Evolutionary conservation across 1,140 invertebrate species (phyloP).

Genomic region (Ceratina calcarata): DNA sequence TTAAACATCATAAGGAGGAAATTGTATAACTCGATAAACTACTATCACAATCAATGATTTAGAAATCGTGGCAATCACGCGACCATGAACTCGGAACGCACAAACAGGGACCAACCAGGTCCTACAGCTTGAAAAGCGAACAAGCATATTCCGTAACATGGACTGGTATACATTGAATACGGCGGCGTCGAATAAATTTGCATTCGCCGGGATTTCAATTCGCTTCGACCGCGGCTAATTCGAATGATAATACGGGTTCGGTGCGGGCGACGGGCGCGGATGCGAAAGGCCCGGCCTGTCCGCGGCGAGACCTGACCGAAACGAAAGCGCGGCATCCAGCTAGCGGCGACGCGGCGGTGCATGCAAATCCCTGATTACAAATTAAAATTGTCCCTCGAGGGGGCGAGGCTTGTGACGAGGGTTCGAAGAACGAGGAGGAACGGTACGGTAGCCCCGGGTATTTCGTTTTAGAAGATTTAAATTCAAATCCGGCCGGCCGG

Average conservation of each 20-base stretch:
- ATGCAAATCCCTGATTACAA: conserved; percentile 66
- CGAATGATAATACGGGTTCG: conserved; percentile 50
- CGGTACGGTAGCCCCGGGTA: conserved; percentile 4
- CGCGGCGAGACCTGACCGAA: not conserved
- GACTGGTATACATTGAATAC: not conserved
- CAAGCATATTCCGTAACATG: too few species aligned
- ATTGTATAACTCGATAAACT: too few species aligned
- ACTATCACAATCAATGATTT: too few species aligned
- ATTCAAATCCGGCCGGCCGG: conserved; percentile 50
- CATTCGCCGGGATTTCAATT: conserved; percentile 48
- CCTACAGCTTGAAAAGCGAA: too few species aligned
- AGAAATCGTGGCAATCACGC: too few species aligned
- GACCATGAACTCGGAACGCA: too few species aligned
- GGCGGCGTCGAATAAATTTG: conserved; percentile 46
- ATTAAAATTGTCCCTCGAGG: conserved; percentile 56
- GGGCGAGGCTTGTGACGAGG: conserved; percentile 11
- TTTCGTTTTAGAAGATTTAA: conserved; percentile 65
- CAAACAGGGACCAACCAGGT: too few species aligned
- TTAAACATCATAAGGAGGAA: too few species aligned
- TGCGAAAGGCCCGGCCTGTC: not conserved
- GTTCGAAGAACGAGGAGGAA: not conserved
- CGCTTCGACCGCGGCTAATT: conserved; percentile 32
- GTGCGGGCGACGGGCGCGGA: not conserved
- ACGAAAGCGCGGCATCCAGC: not conserved
- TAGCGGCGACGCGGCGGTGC: not conserved